Evolutionary conservation across 2,113 vertebrate species (phyloP).

Genomic region (Phaethon lepturus): DNA sequence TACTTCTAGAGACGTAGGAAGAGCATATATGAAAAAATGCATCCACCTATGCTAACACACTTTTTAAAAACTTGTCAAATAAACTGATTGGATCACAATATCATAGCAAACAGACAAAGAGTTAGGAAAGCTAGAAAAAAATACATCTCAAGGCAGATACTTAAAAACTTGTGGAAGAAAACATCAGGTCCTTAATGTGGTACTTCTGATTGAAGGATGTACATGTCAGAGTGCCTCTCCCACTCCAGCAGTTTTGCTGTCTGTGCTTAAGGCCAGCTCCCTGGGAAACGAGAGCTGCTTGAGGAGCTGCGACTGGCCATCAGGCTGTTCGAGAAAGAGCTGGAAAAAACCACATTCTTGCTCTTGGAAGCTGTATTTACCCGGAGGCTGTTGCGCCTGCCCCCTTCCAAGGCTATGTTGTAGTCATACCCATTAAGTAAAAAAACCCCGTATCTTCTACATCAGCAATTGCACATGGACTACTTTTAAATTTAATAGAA

Average conservation of each 20-base stretch:
- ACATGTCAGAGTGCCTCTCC: not conserved
- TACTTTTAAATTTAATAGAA: not conserved
- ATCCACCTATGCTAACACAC: not conserved
- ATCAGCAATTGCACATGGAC: not conserved
- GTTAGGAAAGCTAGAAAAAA: not conserved
- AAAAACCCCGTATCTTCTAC: not conserved
- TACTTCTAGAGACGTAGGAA: not conserved
- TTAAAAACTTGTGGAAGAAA: not conserved
- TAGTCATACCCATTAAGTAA: not conserved
- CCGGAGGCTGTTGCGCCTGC: fast-evolving
- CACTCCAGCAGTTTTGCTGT: not conserved
- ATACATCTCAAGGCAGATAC: not conserved
- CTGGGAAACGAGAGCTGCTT: not conserved
- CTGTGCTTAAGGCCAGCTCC: not conserved
- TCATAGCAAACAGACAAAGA: not conserved
- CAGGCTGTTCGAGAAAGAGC: not conserved
- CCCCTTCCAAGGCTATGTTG: not conserved
- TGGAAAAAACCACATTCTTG: not conserved
- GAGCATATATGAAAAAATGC: not conserved
- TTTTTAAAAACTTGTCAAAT: not conserved
- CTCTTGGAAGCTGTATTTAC: not conserved
- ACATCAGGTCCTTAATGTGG: not conserved
- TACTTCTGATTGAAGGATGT: not conserved
- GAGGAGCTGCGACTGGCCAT: not conserved
- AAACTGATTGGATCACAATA: not conserved